These are phyloP conservation scores for Holothuria leucospilota DNA, from an alignment of 53 echinoderm and acorn worm species.

Conservation along the genomic window DNA sequence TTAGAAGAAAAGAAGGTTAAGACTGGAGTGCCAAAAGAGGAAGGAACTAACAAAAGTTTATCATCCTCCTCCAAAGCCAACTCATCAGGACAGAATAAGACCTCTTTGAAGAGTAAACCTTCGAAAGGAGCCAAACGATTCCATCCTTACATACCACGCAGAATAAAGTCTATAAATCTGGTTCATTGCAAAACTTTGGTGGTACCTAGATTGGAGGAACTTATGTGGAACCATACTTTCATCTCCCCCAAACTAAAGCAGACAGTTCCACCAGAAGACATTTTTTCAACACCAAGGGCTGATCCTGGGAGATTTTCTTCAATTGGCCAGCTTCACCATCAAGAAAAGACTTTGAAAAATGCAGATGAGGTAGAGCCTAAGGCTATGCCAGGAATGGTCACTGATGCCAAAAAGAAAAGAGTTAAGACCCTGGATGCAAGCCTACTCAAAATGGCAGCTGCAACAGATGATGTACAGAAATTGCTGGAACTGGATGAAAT, in stretches of 20 bases:
- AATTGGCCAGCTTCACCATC: slow-evolving; percentile 6
- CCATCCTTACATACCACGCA: slow-evolving; percentile 13
- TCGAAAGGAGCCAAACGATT: not conserved
- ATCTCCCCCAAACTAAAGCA: not conserved
- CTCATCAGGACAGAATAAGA: not conserved
- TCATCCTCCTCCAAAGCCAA: not conserved
- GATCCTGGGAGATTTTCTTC: slow-evolving; percentile 25
- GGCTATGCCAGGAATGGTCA: not conserved
- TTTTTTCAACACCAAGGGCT: not conserved
- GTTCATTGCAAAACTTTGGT: not conserved
- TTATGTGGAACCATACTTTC: slow-evolving; percentile 42
- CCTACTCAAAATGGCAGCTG: slow-evolving; percentile 32
- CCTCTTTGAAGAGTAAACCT: not conserved
- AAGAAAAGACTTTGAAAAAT: slow-evolving; percentile 31
- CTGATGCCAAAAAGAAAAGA: slow-evolving; percentile 1
- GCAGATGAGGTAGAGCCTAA: slow-evolving; percentile 19
- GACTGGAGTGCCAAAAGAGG: not conserved
- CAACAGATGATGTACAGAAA: slow-evolving; percentile 7
- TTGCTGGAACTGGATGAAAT: slow-evolving; percentile 35
- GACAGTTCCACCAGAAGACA: not conserved
- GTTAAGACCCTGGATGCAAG: slow-evolving; percentile 17
- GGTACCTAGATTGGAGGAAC: not conserved
- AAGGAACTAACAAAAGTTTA: not conserved
- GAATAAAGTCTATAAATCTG: not conserved
- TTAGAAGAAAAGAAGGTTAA: too few species aligned